Evolutionary conservation across 2,888 invertebrate species (phyloP), one percentile per base, ranked within the genome.

Genomic region (Zonitis immaculata): DNA sequence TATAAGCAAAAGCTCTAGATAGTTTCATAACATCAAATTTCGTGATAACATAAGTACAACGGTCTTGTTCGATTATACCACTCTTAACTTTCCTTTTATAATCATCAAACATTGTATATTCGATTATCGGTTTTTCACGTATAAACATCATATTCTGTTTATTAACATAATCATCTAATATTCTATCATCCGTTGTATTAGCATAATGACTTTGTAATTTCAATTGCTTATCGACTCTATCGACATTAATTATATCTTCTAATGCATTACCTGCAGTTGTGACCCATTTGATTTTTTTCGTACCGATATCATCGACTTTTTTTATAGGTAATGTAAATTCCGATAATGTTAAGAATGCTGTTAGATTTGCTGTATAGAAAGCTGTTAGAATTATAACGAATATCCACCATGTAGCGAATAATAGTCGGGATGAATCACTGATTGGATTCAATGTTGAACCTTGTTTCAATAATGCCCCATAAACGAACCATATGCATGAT

Each of bases 351-450:
- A 94, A 79, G 70, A 92, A 93, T 11, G 93, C 93, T 0, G 93
- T 93, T 68, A 94, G 78, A 75, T 93, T 93, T 7, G 93, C 93
- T 2, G 93, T 94, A 75, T 94, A 94, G 75, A 92, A 93, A 9
- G 92, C 89, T 1, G 92, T 91, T 44, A 93, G 77, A 47, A 93
- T 83, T 30, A 90, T 89, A 62, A 92, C 90, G 72, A 91, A 93
- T 56, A 94, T 82, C 93, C 93, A 93, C 93, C 93, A 93, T 0
- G 91, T 91, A 8, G 91, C 90, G 73, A 93, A 92, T 7, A 92
- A 78, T 30, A 93, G 78, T 47, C 93, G 81, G 0, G 91, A 87
- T 16, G 91, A 87, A 75, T 91, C 93, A 92, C 72, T 87, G 54
- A 83, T 80, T 0, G 93, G 92, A n/a, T 85, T 82, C 42, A 91